These are phyloP conservation scores for Lucilia cuprina DNA, from an alignment of 1,140 invertebrate genomes.

Conservation along the genomic window DNA sequence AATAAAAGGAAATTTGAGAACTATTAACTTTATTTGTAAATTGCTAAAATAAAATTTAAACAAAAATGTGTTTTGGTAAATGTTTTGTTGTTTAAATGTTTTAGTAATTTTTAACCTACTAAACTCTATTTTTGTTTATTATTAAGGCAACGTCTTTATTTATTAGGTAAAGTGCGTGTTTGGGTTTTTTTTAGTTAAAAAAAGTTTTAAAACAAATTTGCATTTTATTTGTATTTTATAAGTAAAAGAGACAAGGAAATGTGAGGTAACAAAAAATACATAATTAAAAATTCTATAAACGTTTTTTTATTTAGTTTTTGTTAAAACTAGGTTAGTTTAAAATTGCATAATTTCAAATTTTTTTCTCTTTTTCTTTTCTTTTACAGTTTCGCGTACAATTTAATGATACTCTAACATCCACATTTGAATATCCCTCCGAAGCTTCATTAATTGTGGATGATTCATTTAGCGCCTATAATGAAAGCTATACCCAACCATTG, in stretches of 20 bases:
- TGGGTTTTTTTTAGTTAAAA: not conserved
- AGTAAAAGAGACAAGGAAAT: too few species aligned
- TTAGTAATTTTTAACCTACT: too few species aligned
- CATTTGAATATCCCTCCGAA: conserved; percentile 88
- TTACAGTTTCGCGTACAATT: conserved; percentile 82
- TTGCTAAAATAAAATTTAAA: too few species aligned
- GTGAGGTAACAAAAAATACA: not conserved
- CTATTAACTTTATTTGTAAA: too few species aligned
- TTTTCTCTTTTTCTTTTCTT: conserved; percentile 32
- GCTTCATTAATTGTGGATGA: conserved; percentile 74
- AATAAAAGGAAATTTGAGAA: too few species aligned
- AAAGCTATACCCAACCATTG: not conserved
- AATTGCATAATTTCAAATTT: not conserved
- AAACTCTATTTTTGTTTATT: not conserved
- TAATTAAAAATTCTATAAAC: not conserved
- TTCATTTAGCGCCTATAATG: conserved; percentile 38
- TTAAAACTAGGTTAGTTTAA: not conserved
- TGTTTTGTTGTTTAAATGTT: too few species aligned
- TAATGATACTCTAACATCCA: conserved; percentile 80
- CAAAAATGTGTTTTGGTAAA: too few species aligned
- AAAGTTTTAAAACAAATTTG: conserved; percentile 20
- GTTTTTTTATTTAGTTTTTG: not conserved
- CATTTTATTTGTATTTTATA: not conserved
- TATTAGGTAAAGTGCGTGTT: not conserved
- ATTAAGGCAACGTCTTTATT: not conserved